A percentile compares a stretch with the other conserved stretches of the same genome.
These are phyloP conservation scores for Deilephila elpenor DNA, from an alignment of 2,888 invertebrate genomes.

Conservation along the genomic window DNA sequence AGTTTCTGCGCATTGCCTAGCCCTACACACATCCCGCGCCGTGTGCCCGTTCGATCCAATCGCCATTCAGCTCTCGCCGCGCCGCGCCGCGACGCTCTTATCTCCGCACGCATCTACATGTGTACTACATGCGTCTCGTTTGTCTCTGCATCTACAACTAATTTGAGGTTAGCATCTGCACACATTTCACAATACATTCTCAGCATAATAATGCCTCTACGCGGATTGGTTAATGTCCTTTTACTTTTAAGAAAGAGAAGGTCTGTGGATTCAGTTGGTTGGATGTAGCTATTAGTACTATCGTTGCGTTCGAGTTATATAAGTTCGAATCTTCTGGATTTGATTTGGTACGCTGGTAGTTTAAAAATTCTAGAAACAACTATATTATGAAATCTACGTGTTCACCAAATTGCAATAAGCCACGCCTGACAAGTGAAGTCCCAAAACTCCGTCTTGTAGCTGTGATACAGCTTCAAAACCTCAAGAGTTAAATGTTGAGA, in stretches of 20 bases:
- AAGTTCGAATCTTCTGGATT: not conserved
- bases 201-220: not conserved
- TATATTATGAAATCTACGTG: too few species aligned
- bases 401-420: too few species aligned
- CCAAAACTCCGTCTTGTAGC: too few species aligned
- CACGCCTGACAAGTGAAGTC: too few species aligned
- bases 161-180: slow-evolving; percentile 14
- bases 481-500: too few species aligned
- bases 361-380: too few species aligned
- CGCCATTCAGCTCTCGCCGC: slow-evolving; percentile 47
- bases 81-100: slow-evolving; percentile 26
- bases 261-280: not conserved
- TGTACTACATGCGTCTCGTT: slow-evolving; percentile 22
- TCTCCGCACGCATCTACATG: slow-evolving; percentile 17
- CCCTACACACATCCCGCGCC: slow-evolving; percentile 44
- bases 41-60: slow-evolving; percentile 51
- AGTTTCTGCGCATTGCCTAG: slow-evolving; percentile 3
- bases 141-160: slow-evolving; percentile 14
- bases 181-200: slow-evolving; percentile 12
- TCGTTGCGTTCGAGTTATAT: not conserved
- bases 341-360: too few species aligned
- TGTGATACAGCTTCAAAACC: too few species aligned
- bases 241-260: slow-evolving; percentile 1
- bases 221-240: not conserved
- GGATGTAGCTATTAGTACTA: not conserved